These are phyloP conservation scores for Puntigrus tetrazona DNA, from an alignment of 2,113 vertebrate genomes.

Conservation along the genomic window DNA sequence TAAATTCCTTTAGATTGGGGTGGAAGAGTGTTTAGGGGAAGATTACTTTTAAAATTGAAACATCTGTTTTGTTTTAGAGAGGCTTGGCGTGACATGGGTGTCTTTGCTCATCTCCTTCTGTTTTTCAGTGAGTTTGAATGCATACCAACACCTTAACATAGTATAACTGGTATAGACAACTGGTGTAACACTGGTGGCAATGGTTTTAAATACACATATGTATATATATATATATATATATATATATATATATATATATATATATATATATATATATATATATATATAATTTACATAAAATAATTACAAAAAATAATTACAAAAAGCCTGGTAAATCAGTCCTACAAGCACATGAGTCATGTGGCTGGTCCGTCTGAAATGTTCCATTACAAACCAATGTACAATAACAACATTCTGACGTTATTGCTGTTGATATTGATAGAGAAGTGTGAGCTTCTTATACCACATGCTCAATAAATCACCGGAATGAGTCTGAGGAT, in stretches of 20 bases:
- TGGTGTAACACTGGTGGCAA: neutral
- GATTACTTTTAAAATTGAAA: slow-evolving; percentile 31
- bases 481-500: slow-evolving; percentile 7
- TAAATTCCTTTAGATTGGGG: neutral
- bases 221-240: too few relatives aligned
- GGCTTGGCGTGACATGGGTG: slow-evolving; percentile 25
- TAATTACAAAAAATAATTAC: neutral
- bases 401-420: neutral
- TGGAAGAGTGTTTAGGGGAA: slow-evolving; percentile 12
- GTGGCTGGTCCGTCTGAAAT: neutral
- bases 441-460: slow-evolving; percentile 11
- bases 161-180: neutral
- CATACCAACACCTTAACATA: neutral
- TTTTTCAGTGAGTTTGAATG: neutral
- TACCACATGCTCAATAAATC: slow-evolving; percentile 22
- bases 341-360: neutral
- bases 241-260: too few relatives aligned
- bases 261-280: too few relatives aligned
- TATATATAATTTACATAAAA: too few relatives aligned
- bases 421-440: slow-evolving; percentile 9
- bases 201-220: neutral
- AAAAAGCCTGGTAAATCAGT: neutral
- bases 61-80: slow-evolving; percentile 52
- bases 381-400: neutral
- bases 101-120: slow-evolving; percentile 31